Evolutionary conservation across 2,113 vertebrate species (phyloP).

Genomic region (Ahaetulla prasina): DNA sequence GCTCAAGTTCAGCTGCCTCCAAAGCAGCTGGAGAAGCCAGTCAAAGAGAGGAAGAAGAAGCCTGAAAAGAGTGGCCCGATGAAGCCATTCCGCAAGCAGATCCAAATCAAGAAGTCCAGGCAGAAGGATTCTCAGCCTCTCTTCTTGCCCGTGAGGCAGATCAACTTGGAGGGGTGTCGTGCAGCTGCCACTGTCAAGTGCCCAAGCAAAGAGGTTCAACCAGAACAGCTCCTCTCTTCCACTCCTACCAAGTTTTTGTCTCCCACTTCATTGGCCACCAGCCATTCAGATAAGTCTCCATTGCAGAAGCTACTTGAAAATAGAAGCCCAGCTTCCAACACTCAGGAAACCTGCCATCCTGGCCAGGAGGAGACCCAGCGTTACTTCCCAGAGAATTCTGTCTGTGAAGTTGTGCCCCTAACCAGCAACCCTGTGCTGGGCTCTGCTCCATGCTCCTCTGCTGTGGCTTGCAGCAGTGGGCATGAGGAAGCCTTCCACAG

Average conservation of each 20-base stretch:
- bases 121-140: constrained; percentile 84
- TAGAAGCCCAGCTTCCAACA: constrained; percentile 68
- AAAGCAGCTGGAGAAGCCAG: constrained; percentile 75
- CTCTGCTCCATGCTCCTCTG: constrained; percentile 45
- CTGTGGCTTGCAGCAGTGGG: constrained; percentile 47
- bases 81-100: constrained; percentile 80
- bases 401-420: not conserved
- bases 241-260: constrained; percentile 54
- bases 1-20: constrained; percentile 22
- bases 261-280: constrained; percentile 60
- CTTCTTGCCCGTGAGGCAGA: constrained; percentile 85
- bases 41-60: constrained; percentile 88
- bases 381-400: not conserved
- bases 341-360: constrained; percentile 87
- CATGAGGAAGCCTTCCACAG: constrained; percentile 28
- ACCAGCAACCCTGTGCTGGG: not conserved
- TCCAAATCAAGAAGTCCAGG: constrained; percentile 88
- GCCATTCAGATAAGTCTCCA: constrained; percentile 67
- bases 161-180: constrained; percentile 75
- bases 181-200: constrained; percentile 25
- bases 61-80: constrained; percentile 67
- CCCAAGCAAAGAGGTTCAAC: constrained; percentile 54
- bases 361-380: constrained; percentile 32
- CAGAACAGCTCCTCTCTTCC: constrained; percentile 44
- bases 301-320: constrained; percentile 65